Evolutionary conservation across 1,140 invertebrate genomes (phyloP).

Genomic region (Temnothorax longispinosus): DNA sequence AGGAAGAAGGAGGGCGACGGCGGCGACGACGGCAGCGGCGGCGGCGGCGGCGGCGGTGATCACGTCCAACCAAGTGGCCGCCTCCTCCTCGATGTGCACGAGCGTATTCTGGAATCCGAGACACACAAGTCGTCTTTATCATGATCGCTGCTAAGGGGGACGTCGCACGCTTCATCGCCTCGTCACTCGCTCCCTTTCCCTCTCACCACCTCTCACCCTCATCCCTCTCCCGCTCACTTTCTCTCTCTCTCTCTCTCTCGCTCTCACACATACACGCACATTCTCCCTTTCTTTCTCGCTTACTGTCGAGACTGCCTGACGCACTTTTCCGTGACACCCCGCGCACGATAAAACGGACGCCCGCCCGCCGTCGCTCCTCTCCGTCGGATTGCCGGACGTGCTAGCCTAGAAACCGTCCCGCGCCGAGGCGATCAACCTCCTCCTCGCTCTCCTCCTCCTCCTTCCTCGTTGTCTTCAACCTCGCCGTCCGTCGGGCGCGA

Average conservation of each 20-base stretch:
- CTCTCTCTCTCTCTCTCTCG: background rate
- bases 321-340: constrained; percentile 47
- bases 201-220: background rate
- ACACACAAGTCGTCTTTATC: constrained; percentile 64
- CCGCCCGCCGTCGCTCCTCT: background rate
- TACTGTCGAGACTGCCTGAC: constrained; percentile 35
- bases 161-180: constrained; percentile 9
- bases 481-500: constrained; percentile 29
- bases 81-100: constrained; percentile 21
- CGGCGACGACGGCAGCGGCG: too few species aligned
- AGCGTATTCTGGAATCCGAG: constrained; percentile 64
- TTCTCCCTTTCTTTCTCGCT: constrained; percentile 18
- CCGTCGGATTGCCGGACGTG: background rate
- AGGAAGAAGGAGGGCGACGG: background rate
- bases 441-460: background rate
- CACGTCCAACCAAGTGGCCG: constrained; percentile 21
- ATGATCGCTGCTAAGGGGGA: constrained; percentile 31
- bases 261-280: background rate
- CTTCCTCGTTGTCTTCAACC: background rate
- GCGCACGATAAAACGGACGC: constrained; percentile 36
- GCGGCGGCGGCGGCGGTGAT: background rate
- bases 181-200: background rate
- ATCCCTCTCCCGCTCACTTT: background rate
- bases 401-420: constrained; percentile 28
- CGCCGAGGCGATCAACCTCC: background rate